Percentiles rank a stretch among this genome's conserved stretches.
Conservation (phyloP, 2,113 vertebrate species). For the Sorex araneus region DNA sequence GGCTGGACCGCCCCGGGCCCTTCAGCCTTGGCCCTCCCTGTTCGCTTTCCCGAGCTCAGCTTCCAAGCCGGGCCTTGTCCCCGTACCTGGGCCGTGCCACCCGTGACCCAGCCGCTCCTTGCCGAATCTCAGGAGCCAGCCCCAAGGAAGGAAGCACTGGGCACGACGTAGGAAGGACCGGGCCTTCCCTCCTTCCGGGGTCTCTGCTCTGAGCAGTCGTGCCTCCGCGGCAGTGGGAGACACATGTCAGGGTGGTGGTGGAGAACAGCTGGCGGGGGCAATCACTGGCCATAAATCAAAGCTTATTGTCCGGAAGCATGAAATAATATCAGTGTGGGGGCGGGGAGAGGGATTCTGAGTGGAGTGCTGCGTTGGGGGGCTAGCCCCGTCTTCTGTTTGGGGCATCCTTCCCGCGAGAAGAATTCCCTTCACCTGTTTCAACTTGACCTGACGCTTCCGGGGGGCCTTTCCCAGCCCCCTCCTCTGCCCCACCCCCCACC, state of each 20-base stretch:
- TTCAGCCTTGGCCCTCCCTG: background rate
- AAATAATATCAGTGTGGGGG: conserved; percentile 20
- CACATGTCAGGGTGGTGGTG: background rate
- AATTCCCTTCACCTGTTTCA: conserved; percentile 84
- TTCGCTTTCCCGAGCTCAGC: background rate
- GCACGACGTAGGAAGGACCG: background rate
- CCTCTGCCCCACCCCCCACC: background rate
- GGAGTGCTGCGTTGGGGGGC: conserved; percentile 55
- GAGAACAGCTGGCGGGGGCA: background rate
- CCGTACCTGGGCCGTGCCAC: background rate
- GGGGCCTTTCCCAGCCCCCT: conserved; percentile 62
- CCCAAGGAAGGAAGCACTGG: background rate
- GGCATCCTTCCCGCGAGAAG: conserved; percentile 74
- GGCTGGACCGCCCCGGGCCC: background rate
- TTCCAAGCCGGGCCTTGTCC: background rate
- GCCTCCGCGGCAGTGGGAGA: background rate
- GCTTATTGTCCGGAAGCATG: conserved; percentile 30
- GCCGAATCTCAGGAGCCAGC: background rate
- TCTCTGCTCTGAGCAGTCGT: background rate
- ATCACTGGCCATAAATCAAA: background rate
- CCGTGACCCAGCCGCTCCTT: background rate
- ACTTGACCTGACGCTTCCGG: conserved; percentile 79
- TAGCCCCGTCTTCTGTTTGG: background rate
- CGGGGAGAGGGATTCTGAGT: conserved; percentile 16
- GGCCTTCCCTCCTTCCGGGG: background rate